phyloP scores from a whole-genome alignment of 2,113 vertebrate genomes.

The Lycocorax pyrrhopterus region DNA sequence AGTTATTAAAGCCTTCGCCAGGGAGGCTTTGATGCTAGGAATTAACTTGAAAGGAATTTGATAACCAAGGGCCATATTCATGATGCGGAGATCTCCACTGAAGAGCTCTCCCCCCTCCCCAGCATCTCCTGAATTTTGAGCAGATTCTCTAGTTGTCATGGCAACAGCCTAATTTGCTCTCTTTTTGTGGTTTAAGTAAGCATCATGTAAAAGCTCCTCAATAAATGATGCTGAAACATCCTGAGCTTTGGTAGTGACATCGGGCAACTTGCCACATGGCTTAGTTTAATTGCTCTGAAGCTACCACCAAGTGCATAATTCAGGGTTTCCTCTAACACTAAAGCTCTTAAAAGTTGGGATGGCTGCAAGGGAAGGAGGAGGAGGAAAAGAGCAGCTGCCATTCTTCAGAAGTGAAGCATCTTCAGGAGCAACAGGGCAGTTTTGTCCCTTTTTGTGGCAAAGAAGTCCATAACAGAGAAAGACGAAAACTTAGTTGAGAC shows the following conservation, averaged over 20 bases:
- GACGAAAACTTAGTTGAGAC: neutral
- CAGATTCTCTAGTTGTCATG: slow-evolving; percentile 58
- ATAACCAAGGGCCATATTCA: slow-evolving; percentile 18
- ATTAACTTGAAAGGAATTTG: slow-evolving; percentile 37
- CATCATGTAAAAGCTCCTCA: slow-evolving; percentile 19
- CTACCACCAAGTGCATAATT: slow-evolving; percentile 8
- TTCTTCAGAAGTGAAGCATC: neutral
- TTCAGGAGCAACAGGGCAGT: neutral
- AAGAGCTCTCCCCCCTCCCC: neutral
- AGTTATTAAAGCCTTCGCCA: neutral
- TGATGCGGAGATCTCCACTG: neutral
- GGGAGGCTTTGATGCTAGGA: slow-evolving; percentile 5
- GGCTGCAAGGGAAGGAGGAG: neutral
- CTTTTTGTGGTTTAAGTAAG: slow-evolving; percentile 56
- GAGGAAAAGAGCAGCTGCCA: neutral
- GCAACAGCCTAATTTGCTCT: slow-evolving; percentile 55
- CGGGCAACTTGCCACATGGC: neutral
- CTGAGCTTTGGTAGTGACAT: neutral
- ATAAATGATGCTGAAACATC: slow-evolving; percentile 41
- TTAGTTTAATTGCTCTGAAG: slow-evolving; percentile 38
- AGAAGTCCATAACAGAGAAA: neutral
- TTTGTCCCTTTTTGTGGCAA: neutral
- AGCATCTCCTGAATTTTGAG: slow-evolving; percentile 44
- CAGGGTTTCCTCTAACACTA: neutral
- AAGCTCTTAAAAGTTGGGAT: slow-evolving; percentile 24